phyloP scores from a whole-genome alignment of 2,888 invertebrate species.

The Drosophila silvestris region DNA sequence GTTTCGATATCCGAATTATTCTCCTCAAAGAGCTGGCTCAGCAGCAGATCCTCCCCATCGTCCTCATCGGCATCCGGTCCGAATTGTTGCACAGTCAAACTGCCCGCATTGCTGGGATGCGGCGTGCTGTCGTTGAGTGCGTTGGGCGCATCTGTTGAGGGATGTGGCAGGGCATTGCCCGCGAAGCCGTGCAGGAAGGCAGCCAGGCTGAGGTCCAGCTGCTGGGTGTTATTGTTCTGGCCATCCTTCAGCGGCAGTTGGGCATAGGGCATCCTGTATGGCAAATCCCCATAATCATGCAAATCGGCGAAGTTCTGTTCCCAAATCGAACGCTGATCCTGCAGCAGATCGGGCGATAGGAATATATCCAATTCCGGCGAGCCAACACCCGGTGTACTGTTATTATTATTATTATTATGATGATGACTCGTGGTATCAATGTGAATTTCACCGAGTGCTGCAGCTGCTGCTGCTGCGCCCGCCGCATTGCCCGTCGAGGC shows the following conservation, averaged over 20 bases:
- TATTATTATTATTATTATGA: neutral
- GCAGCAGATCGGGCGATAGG: conserved; percentile 83
- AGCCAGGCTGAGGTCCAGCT: conserved; percentile 75
- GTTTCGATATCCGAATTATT: conserved; percentile 54
- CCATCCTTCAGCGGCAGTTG: conserved; percentile 85
- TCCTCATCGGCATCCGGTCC: conserved; percentile 53
- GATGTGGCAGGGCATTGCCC: conserved; percentile 19
- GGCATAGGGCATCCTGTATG: conserved; percentile 76
- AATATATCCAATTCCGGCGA: conserved; percentile 75
- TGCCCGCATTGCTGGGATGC: conserved; percentile 70
- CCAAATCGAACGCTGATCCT: conserved; percentile 85
- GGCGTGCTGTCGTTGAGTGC: conserved; percentile 81
- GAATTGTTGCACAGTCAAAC: conserved; percentile 67
- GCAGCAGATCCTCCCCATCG: conserved; percentile 50
- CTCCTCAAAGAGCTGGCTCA: conserved; percentile 52
- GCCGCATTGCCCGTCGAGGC: conserved; percentile 21
- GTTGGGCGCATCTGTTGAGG: conserved; percentile 36
- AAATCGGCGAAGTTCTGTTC: conserved; percentile 88
- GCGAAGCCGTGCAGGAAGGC: conserved; percentile 71
- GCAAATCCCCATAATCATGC: conserved; percentile 86
- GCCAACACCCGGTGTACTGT: conserved; percentile 21
- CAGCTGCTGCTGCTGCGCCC: conserved; percentile 35
- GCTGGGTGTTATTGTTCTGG: conserved; percentile 79
- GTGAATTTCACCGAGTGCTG: conserved; percentile 60
- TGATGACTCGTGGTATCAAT: conserved; percentile 52